These are phyloP conservation scores for Lysiphlebus fabarum DNA, from an alignment of 1,140 invertebrate genomes.

Conservation along the genomic window DNA sequence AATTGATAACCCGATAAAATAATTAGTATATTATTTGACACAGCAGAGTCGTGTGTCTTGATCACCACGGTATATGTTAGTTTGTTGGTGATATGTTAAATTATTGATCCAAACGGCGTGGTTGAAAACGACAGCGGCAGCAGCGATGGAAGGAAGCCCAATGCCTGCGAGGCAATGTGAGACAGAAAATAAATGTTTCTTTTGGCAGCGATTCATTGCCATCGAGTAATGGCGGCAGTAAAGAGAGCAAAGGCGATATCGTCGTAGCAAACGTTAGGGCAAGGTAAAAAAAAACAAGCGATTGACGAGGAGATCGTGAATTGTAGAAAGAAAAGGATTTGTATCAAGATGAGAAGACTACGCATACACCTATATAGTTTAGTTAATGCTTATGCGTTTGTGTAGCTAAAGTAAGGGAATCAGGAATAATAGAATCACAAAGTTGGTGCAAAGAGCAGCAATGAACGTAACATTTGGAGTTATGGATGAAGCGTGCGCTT, in stretches of 20 bases:
- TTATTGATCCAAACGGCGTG: slow-evolving; percentile 45
- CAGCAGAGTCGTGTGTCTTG: slow-evolving; percentile 18
- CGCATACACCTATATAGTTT: too few relatives aligned
- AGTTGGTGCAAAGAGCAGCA: too few relatives aligned
- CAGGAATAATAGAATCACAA: too few relatives aligned
- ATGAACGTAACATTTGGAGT: too few relatives aligned
- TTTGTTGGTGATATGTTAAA: slow-evolving; percentile 36
- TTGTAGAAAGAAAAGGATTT: too few relatives aligned
- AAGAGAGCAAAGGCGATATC: slow-evolving; percentile 12
- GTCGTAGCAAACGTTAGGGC: slow-evolving; percentile 2
- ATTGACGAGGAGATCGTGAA: background rate
- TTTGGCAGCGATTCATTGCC: slow-evolving; percentile 4
- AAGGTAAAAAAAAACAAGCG: slow-evolving; percentile 6
- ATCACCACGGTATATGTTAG: slow-evolving; percentile 9
- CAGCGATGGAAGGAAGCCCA: background rate
- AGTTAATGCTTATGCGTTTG: background rate
- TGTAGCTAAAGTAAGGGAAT: slow-evolving; percentile 1
- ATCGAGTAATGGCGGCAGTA: slow-evolving; percentile 15
- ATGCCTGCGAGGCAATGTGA: background rate
- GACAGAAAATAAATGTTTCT: slow-evolving; percentile 1
- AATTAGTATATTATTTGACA: background rate
- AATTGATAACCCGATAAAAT: too few relatives aligned
- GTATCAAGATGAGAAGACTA: too few relatives aligned
- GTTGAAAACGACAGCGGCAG: slow-evolving; percentile 32
- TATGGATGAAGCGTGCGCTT: too few relatives aligned